These are phyloP conservation scores for Isurus oxyrinchus DNA, from an alignment of 2,113 vertebrate genomes.

Conservation along the genomic window DNA sequence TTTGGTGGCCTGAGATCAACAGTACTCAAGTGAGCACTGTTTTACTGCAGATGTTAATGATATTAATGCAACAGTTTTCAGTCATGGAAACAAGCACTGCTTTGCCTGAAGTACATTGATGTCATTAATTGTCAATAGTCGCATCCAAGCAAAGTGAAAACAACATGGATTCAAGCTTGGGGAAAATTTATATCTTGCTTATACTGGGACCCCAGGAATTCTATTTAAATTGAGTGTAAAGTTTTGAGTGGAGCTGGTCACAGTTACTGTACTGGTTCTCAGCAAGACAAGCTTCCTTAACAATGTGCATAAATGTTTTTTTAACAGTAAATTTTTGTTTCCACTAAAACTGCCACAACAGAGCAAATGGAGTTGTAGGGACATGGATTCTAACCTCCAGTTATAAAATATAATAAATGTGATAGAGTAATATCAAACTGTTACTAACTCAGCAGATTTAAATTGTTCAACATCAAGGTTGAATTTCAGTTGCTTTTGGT, in stretches of 20 bases:
- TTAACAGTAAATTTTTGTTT: conserved; percentile 1
- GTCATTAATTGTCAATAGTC: neutral
- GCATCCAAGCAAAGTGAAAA: neutral
- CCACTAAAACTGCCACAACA: neutral
- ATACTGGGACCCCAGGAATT: neutral
- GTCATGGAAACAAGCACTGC: neutral
- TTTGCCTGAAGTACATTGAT: neutral
- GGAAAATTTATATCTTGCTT: neutral
- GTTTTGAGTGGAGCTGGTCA: neutral
- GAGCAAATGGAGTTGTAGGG: neutral
- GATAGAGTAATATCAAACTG: neutral
- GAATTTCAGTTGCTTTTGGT: neutral
- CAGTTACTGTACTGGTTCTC: neutral
- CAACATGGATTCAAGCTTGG: neutral
- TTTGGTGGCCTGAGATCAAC: conserved; percentile 47
- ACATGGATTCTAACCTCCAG: neutral
- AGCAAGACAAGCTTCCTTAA: neutral
- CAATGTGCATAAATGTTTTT: neutral
- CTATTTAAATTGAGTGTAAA: neutral
- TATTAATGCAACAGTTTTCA: conserved; percentile 11
- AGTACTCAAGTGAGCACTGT: conserved; percentile 45
- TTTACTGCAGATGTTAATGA: neutral
- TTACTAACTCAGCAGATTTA: neutral
- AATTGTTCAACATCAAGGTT: neutral
- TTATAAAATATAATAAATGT: neutral